These are phyloP conservation scores for Caenorhabditis sp. DNA, from an alignment of 2,888 invertebrate species.

Conservation along the genomic window DNA sequence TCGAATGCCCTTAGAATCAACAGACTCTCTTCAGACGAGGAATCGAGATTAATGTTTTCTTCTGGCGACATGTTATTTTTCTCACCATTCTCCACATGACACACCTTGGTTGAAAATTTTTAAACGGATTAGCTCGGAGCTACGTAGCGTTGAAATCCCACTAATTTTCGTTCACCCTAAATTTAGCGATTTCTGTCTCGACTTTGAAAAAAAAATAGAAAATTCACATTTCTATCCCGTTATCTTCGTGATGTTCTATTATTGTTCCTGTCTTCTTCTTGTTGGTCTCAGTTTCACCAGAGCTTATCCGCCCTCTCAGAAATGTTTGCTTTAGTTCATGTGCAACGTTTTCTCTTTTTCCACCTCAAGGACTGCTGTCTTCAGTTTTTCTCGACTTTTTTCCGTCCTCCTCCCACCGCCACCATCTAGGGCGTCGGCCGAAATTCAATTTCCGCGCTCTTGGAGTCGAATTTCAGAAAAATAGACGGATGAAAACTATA, in stretches of 20 bases:
- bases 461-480: slow-evolving; percentile 57
- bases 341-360: slow-evolving; percentile 40
- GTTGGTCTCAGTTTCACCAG: slow-evolving; percentile 48
- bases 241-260: not conserved
- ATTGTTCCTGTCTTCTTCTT: slow-evolving; percentile 1
- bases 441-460: slow-evolving; percentile 52
- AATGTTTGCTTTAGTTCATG: slow-evolving; percentile 60
- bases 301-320: slow-evolving; percentile 59
- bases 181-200: slow-evolving; percentile 11
- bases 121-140: not conserved
- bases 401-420: not conserved
- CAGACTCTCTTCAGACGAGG: slow-evolving; percentile 1
- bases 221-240: not conserved
- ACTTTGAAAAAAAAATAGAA: not conserved
- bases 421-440: slow-evolving; percentile 1
- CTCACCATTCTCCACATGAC: not conserved
- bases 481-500: slow-evolving; percentile 27
- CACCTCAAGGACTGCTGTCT: slow-evolving; percentile 45
- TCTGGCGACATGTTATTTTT: not conserved
- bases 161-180: not conserved
- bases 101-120: not conserved
- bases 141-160: not conserved
- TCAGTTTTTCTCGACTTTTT: slow-evolving; percentile 59
- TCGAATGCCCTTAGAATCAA: slow-evolving; percentile 8
- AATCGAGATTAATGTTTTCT: not conserved